Conservation (phyloP, 2,888 invertebrate species). For the Oligia fasciuncula region DNA sequence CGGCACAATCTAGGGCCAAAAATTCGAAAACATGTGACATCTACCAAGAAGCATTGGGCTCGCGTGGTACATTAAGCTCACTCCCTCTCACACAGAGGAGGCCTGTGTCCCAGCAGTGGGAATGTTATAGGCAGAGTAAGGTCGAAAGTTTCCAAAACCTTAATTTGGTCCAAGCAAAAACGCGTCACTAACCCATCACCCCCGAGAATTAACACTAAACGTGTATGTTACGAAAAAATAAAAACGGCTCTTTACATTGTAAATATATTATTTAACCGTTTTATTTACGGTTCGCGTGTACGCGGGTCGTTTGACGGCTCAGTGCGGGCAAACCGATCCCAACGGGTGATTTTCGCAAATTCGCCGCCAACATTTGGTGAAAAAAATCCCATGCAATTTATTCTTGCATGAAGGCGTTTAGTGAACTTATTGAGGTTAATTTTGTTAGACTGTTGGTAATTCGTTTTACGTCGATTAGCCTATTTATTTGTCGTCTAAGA, state of each 20-base stretch:
- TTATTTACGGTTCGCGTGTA: conserved; percentile 65
- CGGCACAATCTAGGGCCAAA: no score
- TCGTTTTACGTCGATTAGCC: background rate
- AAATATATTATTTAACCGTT: conserved; percentile 44
- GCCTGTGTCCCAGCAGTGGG: no score
- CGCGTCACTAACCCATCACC: conserved; percentile 14
- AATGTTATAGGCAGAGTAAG: background rate
- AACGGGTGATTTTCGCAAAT: conserved; percentile 54
- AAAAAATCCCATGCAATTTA: conserved; percentile 51
- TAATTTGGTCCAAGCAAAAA: background rate
- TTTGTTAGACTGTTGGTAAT: conserved; percentile 7
- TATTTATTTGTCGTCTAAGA: conserved; percentile 3
- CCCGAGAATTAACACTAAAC: conserved; percentile 23
- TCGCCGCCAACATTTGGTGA: conserved; percentile 27
- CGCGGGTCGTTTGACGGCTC: conserved; percentile 40
- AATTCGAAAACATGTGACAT: no score
- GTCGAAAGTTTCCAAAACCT: background rate
- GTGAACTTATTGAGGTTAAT: conserved; percentile 30
- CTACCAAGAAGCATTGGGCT: no score
- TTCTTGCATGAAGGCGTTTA: conserved; percentile 41
- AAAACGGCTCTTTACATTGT: conserved; percentile 36
- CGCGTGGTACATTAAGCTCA: no score
- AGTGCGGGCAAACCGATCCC: conserved; percentile 48
- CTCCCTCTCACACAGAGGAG: no score
- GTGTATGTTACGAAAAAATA: conserved; percentile 29